Evolutionary conservation across 2,888 invertebrate genomes (phyloP), one percentile per base, ranked within the genome.

Genomic region (Agrochola circellaris): DNA sequence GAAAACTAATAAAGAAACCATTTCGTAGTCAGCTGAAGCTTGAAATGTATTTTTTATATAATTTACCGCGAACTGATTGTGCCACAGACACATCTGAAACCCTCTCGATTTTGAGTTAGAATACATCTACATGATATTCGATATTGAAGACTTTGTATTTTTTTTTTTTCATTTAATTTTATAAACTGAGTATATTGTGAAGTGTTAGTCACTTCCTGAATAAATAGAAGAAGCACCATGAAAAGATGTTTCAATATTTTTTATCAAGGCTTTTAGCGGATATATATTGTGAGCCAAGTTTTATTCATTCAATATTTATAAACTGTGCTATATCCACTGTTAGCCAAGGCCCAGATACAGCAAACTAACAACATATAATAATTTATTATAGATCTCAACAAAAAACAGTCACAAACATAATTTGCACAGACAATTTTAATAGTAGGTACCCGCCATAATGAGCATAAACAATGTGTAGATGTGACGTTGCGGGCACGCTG

Each of bases 31-130:
- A 95, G 95, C 96, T 96, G 95, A 95, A 94, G 96, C 97, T 94
- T 97, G 97, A 97, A 97, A 97, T 97, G 96, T 97, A 96, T 97
- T 97, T 97, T 97, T 97, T 97, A 97, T 97, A 96, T 96, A 97
- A 97, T 97, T 97, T 97, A 95, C 95, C 94, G 90, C 95, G 95
- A 91, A 96, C 95, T 96, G 97, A 96, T 97, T 95, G 91, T 88
- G 91, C 89, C 76, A 72, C 91, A 89, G 90, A 90, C 92, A 91
- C 93, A 93, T 93, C 92, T 93, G 93, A 94, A 93, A 90, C 89
- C 86, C 89, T 89, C 86, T 86, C 85, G 70, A 51, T 80, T 73
- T 78, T 75, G n/a, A 61, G 66, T 79, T 66, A 73, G 62, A 65
- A 51, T 67, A 65, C 20, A 69, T 73, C 13, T 73, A 34, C 51